These are phyloP conservation scores for Chloromyia formosa DNA, from an alignment of 2,888 invertebrate species.

Conservation along the genomic window DNA sequence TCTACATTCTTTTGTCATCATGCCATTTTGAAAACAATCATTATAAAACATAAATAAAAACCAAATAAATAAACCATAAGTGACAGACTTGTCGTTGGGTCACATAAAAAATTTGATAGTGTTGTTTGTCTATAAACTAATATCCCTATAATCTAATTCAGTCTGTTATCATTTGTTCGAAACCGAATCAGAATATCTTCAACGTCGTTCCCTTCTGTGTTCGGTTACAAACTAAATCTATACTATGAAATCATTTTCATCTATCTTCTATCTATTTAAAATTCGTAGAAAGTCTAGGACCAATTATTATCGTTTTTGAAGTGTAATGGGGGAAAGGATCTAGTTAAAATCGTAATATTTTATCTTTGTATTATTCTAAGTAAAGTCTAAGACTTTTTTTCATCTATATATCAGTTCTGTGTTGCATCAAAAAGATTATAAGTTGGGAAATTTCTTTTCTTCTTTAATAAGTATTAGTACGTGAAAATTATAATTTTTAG, in stretches of 20 bases:
- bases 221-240: background rate
- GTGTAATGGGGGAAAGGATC: background rate
- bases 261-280: background rate
- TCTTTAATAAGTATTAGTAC: constrained; percentile 1
- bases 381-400: background rate
- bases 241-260: background rate
- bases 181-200: background rate
- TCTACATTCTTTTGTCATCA: no score
- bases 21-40: no score
- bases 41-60: no score
- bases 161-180: background rate
- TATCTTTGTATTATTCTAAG: background rate
- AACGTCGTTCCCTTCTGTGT: no score
- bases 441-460: background rate
- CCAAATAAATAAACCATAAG: no score
- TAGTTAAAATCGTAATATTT: background rate
- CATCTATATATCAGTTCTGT: background rate
- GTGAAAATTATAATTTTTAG: constrained; percentile 4
- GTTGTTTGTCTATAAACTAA: no score
- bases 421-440: no score
- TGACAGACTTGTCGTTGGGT: no score
- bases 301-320: background rate
- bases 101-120: no score
- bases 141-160: background rate
- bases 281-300: constrained; percentile 20